A percentile compares a stretch with the other conserved stretches of the same genome.
Evolutionary conservation across 2,113 vertebrate genomes (phyloP).

Genomic region (Syngnathus typhle): DNA sequence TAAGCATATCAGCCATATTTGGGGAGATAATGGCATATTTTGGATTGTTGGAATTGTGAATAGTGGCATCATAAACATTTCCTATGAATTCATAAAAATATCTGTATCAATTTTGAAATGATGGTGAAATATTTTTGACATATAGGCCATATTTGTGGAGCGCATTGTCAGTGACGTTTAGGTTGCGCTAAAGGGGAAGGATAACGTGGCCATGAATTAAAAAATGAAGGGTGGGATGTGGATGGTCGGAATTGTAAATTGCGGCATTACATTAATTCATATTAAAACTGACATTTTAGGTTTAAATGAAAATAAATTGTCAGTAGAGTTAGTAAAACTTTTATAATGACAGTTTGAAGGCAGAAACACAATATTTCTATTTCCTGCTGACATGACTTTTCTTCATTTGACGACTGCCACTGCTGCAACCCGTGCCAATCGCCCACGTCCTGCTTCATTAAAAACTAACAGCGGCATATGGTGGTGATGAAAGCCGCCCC

Average conservation of each 20-base stretch:
- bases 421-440: conserved; percentile 33
- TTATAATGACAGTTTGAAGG: conserved; percentile 14
- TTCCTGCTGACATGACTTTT: conserved; percentile 15
- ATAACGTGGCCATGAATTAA: too few relatives aligned
- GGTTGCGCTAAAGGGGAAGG: too few relatives aligned
- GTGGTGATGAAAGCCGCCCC: conserved; percentile 43
- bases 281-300: not conserved
- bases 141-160: not conserved
- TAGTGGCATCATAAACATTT: not conserved
- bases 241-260: not conserved
- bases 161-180: too few relatives aligned
- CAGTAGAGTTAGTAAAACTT: not conserved
- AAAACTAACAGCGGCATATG: conserved; percentile 24
- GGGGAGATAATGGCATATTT: not conserved
- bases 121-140: not conserved
- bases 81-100: too few relatives aligned
- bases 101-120: not conserved
- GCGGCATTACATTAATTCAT: not conserved
- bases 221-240: not conserved
- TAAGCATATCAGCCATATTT: not conserved
- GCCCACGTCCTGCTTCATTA: conserved; percentile 47
- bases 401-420: not conserved
- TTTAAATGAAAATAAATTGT: not conserved
- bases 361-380: conserved; percentile 28
- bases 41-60: not conserved